Evolutionary conservation across 2,113 vertebrate genomes (phyloP).

Genomic region (Hippopotamus amphibius): DNA sequence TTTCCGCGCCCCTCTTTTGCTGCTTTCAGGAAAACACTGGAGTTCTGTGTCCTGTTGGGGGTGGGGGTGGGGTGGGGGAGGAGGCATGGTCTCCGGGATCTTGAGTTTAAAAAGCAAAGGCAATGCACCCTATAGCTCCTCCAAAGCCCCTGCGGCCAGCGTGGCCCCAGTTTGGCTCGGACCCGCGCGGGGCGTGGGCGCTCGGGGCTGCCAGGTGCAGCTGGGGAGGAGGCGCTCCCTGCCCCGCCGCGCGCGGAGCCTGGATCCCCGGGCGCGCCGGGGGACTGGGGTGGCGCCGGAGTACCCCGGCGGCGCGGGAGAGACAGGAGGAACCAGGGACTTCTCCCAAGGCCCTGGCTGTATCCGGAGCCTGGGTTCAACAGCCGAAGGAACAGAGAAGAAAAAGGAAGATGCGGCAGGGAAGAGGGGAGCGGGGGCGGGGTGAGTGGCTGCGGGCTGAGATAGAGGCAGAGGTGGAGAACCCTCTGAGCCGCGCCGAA

Average conservation of each 20-base stretch:
- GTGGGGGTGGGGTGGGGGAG: neutral
- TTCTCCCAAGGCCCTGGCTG: neutral
- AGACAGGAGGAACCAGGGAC: neutral
- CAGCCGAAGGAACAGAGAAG: neutral
- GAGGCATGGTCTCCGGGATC: neutral
- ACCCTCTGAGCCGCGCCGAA: constrained; percentile 40
- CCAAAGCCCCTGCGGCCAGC: neutral
- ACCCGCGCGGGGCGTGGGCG: constrained; percentile 4
- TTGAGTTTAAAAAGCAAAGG: constrained; percentile 59
- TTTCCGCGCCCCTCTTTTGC: neutral
- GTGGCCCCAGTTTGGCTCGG: neutral
- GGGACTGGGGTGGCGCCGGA: constrained; percentile 25
- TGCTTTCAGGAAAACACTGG: constrained; percentile 58
- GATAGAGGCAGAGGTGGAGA: neutral
- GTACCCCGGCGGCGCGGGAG: neutral
- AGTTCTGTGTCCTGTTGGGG: constrained; percentile 54
- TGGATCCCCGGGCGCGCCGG: neutral
- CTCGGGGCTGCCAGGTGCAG: constrained; percentile 47
- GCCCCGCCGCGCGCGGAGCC: neutral
- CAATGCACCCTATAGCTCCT: neutral
- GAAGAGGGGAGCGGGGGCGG: neutral
- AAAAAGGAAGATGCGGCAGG: neutral
- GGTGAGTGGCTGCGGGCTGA: neutral
- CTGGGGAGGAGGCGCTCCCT: neutral
- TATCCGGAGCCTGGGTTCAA: neutral